Evolutionary conservation across 1,140 invertebrate species (phyloP).

Genomic region (Orius insidiosus): DNA sequence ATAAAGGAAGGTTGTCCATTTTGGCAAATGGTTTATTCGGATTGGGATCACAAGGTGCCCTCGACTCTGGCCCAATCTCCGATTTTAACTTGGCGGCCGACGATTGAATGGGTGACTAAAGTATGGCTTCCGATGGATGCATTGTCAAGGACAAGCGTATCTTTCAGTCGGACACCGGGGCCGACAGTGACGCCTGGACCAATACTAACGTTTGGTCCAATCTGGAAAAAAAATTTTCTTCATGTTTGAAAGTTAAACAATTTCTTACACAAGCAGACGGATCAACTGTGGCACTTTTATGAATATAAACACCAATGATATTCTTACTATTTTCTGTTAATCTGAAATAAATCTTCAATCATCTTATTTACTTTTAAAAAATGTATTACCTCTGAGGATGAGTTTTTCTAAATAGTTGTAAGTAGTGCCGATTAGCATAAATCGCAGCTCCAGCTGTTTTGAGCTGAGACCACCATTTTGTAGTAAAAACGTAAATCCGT

Average conservation of each 20-base stretch:
- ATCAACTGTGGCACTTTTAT: conserved; percentile 75
- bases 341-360: conserved; percentile 7
- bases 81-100: conserved; percentile 58
- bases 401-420: conserved; percentile 59
- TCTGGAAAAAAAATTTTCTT: conserved; percentile 34
- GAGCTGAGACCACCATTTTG: conserved; percentile 97
- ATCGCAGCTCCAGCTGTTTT: conserved; percentile 96
- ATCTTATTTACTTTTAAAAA: not conserved
- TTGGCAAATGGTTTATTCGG: conserved; percentile 98
- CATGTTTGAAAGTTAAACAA: not conserved
- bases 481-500: conserved; percentile 59
- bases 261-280: conserved; percentile 62
- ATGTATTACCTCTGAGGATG: conserved; percentile 40
- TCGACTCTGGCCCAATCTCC: conserved; percentile 83
- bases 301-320: conserved; percentile 70
- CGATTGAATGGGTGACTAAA: conserved; percentile 68
- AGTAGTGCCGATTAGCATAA: conserved; percentile 94
- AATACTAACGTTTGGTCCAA: conserved; percentile 96
- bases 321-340: conserved; percentile 16
- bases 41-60: conserved; percentile 87
- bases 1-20: conserved; percentile 88
- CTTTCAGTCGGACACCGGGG: conserved; percentile 78
- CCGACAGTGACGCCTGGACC: conserved; percentile 69
- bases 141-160: conserved; percentile 84
- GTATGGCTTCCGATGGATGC: conserved; percentile 79